These are phyloP conservation scores for Metopia argyrocephala DNA, from an alignment of 2,888 invertebrate species.

Conservation along the genomic window DNA sequence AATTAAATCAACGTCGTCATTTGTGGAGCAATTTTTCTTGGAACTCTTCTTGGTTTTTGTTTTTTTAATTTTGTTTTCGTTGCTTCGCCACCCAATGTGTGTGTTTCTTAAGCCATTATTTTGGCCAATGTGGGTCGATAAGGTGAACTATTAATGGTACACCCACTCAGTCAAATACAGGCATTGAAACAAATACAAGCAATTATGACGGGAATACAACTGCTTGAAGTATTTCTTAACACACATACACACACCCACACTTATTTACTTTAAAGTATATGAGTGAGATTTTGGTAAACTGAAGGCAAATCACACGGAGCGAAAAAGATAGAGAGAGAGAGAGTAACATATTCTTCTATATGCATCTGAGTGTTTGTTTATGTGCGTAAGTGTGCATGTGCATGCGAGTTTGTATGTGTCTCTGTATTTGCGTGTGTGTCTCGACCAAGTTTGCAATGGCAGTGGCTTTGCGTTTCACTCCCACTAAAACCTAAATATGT, in stretches of 20 bases:
- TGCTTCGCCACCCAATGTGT: neutral
- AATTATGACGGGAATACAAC: slow-evolving; percentile 1
- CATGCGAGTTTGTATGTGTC: slow-evolving; percentile 47
- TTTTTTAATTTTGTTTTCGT: neutral
- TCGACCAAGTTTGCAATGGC: slow-evolving; percentile 70
- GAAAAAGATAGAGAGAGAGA: slow-evolving; percentile 40
- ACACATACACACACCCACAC: slow-evolving; percentile 1
- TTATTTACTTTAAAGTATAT: neutral
- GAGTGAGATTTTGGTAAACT: slow-evolving; percentile 16
- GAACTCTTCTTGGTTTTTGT: slow-evolving; percentile 1
- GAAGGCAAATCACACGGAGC: too few relatives aligned
- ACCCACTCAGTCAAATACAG: neutral
- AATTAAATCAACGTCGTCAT: slow-evolving; percentile 62
- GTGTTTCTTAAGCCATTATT: slow-evolving; percentile 15
- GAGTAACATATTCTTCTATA: too few relatives aligned
- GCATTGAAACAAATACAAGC: neutral
- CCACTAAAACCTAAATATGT: slow-evolving; percentile 79
- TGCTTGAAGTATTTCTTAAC: slow-evolving; percentile 12
- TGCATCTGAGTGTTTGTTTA: slow-evolving; percentile 1
- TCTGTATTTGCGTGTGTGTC: slow-evolving; percentile 50
- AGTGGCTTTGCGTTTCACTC: slow-evolving; percentile 77
- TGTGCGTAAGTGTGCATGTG: slow-evolving; percentile 18
- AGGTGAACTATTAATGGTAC: slow-evolving; percentile 8
- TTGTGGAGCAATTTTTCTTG: slow-evolving; percentile 56
- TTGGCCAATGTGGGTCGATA: slow-evolving; percentile 62